Percentiles rank a stretch among this genome's conserved stretches.
These are phyloP conservation scores for Taurulus bubalis DNA, from an alignment of 2,113 vertebrate genomes.

Conservation along the genomic window DNA sequence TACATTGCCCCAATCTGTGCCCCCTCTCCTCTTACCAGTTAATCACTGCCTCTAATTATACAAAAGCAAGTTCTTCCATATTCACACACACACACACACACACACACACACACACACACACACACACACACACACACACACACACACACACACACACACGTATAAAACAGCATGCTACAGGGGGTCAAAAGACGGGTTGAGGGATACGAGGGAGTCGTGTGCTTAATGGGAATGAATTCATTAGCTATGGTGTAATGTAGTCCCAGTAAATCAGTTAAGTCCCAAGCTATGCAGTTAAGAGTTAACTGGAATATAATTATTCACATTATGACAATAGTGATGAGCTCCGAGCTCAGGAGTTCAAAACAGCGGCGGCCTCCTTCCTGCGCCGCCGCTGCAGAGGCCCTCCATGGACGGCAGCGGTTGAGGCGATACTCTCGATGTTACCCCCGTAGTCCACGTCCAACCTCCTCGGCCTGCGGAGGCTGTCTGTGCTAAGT, in stretches of 20 bases:
- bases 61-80: too few relatives aligned
- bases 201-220: neutral
- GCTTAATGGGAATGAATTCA: neutral
- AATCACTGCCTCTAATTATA: constrained; percentile 85
- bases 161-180: too few relatives aligned
- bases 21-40: constrained; percentile 80
- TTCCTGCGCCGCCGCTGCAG: too few relatives aligned
- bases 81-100: too few relatives aligned
- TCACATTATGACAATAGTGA: too few relatives aligned
- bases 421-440: too few relatives aligned
- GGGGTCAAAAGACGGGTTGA: neutral
- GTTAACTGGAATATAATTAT: neutral
- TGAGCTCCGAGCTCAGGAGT: too few relatives aligned
- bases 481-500: neutral
- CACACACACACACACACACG: neutral
- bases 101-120: neutral
- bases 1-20: constrained; percentile 37
- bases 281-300: neutral
- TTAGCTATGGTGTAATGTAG: neutral
- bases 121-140: neutral
- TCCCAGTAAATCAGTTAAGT: neutral
- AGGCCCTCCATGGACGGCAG: too few relatives aligned
- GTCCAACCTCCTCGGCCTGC: neutral
- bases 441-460: too few relatives aligned
- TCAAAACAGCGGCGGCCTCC: too few relatives aligned